Percentiles rank a stretch among this genome's conserved stretches.
phyloP scores from a whole-genome alignment of 1,140 invertebrate species.

The Bombus polaris region DNA sequence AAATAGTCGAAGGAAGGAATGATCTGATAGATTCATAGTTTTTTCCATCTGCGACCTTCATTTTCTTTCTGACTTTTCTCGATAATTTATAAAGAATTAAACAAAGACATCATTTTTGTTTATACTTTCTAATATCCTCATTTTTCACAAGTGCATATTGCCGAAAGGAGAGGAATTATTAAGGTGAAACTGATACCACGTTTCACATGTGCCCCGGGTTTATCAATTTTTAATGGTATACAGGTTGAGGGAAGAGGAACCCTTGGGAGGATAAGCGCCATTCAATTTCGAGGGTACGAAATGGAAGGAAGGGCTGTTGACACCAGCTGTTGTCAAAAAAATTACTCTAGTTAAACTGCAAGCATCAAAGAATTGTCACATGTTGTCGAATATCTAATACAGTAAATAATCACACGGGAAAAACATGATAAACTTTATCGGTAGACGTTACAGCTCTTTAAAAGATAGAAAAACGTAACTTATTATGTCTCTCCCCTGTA shows the following conservation, averaged over 20 bases:
- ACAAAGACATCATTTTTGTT: neutral
- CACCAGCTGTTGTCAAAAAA: conserved; percentile 65
- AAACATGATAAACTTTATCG: neutral
- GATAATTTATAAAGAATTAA: neutral
- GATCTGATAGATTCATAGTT: too few species aligned
- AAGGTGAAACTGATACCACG: neutral
- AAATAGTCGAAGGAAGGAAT: too few species aligned
- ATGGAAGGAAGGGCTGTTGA: conserved; percentile 57
- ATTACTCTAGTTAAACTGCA: conserved; percentile 35
- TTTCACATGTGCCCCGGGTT: neutral
- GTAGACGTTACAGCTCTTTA: neutral
- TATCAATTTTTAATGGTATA: conserved; percentile 64
- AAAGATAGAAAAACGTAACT: neutral
- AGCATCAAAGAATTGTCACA: neutral
- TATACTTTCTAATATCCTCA: too few species aligned
- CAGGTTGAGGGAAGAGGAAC: conserved; percentile 14
- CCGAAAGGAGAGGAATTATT: conserved; percentile 11
- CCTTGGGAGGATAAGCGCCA: conserved; percentile 39
- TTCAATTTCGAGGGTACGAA: conserved; percentile 57
- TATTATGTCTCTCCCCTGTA: neutral
- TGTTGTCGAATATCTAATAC: neutral
- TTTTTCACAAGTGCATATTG: neutral
- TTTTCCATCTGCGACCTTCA: too few species aligned
- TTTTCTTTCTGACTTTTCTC: too few species aligned
- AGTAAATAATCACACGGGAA: neutral